phyloP scores from a whole-genome alignment of 2,797 vertebrate genomes.

The Ctenosaura bakeri region DNA sequence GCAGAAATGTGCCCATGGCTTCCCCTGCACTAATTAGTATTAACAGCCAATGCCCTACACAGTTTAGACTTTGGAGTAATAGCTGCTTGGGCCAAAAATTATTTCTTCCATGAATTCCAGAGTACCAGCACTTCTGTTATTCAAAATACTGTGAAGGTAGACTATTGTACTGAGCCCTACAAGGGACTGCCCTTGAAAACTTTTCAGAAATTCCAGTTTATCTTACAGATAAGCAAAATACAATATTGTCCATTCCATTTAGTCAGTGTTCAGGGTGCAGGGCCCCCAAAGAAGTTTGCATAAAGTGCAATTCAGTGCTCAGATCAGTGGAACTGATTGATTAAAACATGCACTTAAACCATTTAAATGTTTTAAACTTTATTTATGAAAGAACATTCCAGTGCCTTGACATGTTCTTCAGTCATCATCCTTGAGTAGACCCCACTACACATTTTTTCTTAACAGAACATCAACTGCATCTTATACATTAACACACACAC shows the following conservation, averaged over 20 bases:
- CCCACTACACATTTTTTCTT: not conserved
- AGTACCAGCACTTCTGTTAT: not conserved
- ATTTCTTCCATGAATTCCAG: not conserved
- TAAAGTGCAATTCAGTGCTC: not conserved
- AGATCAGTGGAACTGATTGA: not conserved
- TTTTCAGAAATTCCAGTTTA: not conserved
- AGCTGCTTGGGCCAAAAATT: not conserved
- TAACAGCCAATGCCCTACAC: not conserved
- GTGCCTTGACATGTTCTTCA: not conserved
- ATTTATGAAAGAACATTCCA: not conserved
- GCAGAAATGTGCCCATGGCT: no score
- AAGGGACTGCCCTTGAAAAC: not conserved
- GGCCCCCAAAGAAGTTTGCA: not conserved
- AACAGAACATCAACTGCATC: not conserved
- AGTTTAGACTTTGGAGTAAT: not conserved
- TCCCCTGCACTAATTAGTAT: not conserved
- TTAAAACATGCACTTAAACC: not conserved
- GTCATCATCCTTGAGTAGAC: not conserved
- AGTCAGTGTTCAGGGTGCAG: not conserved
- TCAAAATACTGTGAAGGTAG: not conserved
- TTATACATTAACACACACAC: not conserved
- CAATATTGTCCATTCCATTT: not conserved
- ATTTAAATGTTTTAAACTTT: not conserved
- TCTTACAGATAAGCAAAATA: not conserved
- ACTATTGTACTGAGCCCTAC: not conserved